phyloP scores from a whole-genome alignment of 2,888 invertebrate species.

The Polydrusus cervinus region DNA sequence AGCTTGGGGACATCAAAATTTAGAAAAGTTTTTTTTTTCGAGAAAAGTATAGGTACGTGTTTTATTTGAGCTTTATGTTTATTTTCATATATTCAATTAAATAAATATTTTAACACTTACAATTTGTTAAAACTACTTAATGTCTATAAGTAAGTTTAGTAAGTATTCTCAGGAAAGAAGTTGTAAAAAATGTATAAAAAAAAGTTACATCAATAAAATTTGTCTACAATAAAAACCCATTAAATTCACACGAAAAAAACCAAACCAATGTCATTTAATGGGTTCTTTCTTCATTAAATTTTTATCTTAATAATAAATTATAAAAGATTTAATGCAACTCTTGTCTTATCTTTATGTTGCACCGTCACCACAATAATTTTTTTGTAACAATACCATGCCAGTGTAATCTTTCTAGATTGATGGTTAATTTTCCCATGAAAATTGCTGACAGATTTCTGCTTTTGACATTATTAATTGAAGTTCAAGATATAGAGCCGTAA shows the following conservation, averaged over 20 bases:
- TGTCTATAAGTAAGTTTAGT: too few relatives aligned
- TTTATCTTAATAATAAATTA: neutral
- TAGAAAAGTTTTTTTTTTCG: too few relatives aligned
- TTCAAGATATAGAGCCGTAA: neutral
- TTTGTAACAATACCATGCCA: neutral
- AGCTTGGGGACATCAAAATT: too few relatives aligned
- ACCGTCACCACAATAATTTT: neutral
- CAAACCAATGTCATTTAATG: neutral
- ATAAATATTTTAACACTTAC: too few relatives aligned
- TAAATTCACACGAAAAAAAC: neutral
- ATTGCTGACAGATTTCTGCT: constrained; percentile 18
- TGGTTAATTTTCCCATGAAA: constrained; percentile 12
- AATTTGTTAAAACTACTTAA: too few relatives aligned
- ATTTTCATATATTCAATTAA: too few relatives aligned
- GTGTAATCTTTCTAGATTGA: neutral
- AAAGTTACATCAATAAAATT: neutral
- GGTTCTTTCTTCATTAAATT: neutral
- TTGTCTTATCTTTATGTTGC: neutral
- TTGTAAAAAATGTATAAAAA: too few relatives aligned
- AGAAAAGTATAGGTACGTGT: too few relatives aligned
- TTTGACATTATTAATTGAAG: constrained; percentile 3
- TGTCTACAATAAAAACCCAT: neutral
- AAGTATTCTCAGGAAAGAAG: too few relatives aligned
- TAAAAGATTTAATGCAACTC: neutral
- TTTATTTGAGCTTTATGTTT: too few relatives aligned